Percentiles rank a stretch among this genome's conserved stretches.
These are phyloP conservation scores for Naso thynnoides DNA, from an alignment of 2,797 vertebrate species.

Conservation along the genomic window DNA sequence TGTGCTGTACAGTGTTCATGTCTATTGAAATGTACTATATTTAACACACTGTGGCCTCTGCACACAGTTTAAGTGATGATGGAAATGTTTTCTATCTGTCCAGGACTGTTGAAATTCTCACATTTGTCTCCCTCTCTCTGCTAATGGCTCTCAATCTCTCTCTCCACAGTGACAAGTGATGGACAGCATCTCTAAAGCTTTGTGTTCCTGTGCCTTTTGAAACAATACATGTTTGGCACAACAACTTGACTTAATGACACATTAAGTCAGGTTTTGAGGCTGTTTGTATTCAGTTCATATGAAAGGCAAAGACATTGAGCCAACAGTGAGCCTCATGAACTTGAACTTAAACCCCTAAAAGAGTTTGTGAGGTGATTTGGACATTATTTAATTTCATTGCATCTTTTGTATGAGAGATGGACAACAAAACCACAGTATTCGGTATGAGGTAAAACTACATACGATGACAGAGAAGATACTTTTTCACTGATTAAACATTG, in stretches of 20 bases:
- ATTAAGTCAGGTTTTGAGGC: constrained; percentile 69
- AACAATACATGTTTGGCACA: constrained; percentile 73
- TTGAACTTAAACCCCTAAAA: constrained; percentile 35
- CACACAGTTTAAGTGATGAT: constrained; percentile 83
- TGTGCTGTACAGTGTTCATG: constrained; percentile 87
- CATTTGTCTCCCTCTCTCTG: constrained; percentile 80
- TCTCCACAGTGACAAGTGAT: constrained; percentile 86
- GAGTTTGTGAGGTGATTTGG: constrained; percentile 53
- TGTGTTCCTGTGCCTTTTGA: constrained; percentile 82
- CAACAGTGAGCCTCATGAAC: constrained; percentile 46
- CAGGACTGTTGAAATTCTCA: constrained; percentile 71
- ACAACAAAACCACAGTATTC: constrained; percentile 73
- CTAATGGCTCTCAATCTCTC: constrained; percentile 87
- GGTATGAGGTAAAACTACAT: constrained; percentile 73
- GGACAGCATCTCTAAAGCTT: constrained; percentile 83
- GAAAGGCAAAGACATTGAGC: constrained; percentile 56
- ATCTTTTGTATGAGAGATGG: constrained; percentile 75
- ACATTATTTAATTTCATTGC: constrained; percentile 50
- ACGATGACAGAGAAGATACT: constrained; percentile 42
- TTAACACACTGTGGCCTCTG: constrained; percentile 75
- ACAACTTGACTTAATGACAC: constrained; percentile 70
- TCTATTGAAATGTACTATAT: constrained; percentile 79
- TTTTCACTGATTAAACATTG: constrained; percentile 49
- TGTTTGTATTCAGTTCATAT: constrained; percentile 54
- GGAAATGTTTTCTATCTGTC: constrained; percentile 74